Percentiles rank a stretch among this genome's conserved stretches.
phyloP scores from a whole-genome alignment of 2,113 vertebrate genomes.

The Athene noctua region DNA sequence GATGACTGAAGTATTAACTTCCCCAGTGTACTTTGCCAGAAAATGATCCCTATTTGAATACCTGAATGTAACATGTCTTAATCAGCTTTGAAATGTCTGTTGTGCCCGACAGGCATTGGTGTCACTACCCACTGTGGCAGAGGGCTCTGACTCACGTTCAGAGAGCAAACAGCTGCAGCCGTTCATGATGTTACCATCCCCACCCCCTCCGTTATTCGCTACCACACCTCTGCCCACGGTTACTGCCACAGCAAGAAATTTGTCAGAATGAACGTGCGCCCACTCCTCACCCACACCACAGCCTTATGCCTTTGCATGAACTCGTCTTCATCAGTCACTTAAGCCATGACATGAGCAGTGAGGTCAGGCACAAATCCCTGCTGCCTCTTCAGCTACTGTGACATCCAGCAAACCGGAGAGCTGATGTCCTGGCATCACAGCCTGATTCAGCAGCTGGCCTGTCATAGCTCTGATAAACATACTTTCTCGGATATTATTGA shows the following conservation, averaged over 20 bases:
- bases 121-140: background rate
- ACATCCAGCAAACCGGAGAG: background rate
- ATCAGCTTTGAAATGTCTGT: background rate
- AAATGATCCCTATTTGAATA: background rate
- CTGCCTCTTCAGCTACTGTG: background rate
- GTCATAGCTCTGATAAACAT: background rate
- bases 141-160: background rate
- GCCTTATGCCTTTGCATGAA: background rate
- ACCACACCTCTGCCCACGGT: background rate
- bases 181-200: background rate
- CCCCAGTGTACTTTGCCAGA: background rate
- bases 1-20: background rate
- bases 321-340: background rate
- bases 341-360: background rate
- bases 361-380: background rate
- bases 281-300: background rate
- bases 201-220: background rate
- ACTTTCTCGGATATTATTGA: background rate
- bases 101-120: background rate
- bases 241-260: background rate
- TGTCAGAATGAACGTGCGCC: fast-evolving
- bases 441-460: background rate
- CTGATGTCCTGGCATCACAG: background rate
- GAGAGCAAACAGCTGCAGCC: background rate
- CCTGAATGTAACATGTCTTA: background rate